Base-by-base conservation (phyloP, 2,888 invertebrate species). In the Spilosoma lubricipeda region DNA sequence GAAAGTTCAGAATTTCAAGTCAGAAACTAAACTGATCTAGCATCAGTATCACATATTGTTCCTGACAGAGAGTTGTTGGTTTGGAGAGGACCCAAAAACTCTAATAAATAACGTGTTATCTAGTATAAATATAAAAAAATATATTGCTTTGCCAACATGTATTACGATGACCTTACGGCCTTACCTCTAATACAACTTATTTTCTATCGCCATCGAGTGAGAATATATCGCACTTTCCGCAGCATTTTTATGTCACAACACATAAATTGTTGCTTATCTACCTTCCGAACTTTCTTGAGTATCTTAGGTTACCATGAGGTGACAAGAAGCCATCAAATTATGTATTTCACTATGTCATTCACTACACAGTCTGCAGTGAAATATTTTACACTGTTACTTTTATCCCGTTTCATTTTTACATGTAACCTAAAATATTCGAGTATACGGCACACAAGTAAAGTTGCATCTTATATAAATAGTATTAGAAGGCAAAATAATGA, bases 261-360 rank as follows among this genome's bases (percentile, higher is more conserved):
- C 71, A 79, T 85, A 85, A 85, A 82, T 78, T 75, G 67, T 65
- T 70, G 73, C 76, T 59, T 82, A 77, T 74, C 79, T 77, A 75
- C 77, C 72, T 85, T 67, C 76, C 75, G 75, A 77, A 67, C 65
- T 70, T 74, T 56, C 71, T 79, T 76, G 73, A 63, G 66, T 73
- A 71, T 52, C 75, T 75, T 80, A 80, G 82, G 79, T 80, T 83
- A 76, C 80, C 78, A 72, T 76, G 75, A 86, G 85, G 84, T 86
- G 86, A 82, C 86, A 82, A 84, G 80, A 77, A 80, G 72, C 80
- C 79, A 86, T 85, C 83, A 85, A 87, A 87, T 86, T 82, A 85
- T 80, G 79, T 80, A 80, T n/a, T n/a, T n/a, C n/a, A n/a, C n/a
- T n/a, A n/a, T n/a, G n/a, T 80, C 73, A 76, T 78, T 74, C 75